Evolutionary conservation across 37 sponge, comb jelly and placozoan species (phyloP).

Genomic region (Halichondria panicea): DNA sequence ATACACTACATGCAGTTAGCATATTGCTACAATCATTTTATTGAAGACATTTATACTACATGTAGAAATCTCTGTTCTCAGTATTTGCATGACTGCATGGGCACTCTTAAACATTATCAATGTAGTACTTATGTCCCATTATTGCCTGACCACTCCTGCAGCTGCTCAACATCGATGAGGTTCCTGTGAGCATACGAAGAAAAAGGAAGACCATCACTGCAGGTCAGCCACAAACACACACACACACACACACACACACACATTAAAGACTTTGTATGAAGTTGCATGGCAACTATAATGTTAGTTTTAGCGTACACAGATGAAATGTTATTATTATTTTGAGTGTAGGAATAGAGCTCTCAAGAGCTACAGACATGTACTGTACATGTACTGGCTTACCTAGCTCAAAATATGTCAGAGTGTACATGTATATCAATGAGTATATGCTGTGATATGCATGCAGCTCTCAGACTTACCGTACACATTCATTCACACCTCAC

Average conservation of each 20-base stretch:
- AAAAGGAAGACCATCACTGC: constrained; percentile 38
- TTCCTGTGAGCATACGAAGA: constrained; percentile 40
- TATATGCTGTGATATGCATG: no score
- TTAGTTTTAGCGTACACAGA: no score
- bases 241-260: not conserved
- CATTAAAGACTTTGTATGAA: not conserved
- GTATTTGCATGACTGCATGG: not conserved
- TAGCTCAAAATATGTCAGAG: no score
- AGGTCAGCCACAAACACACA: no score
- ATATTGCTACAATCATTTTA: no score
- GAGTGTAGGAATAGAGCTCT: no score
- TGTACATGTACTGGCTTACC: no score
- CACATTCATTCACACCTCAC: not conserved
- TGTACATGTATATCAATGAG: no score
- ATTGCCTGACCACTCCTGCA: not conserved
- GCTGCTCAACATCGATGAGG: constrained; percentile 68
- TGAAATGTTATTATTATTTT: no score
- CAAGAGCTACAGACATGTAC: no score
- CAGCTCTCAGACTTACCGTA: not conserved
- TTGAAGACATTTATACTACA: not conserved
- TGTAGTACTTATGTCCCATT: not conserved
- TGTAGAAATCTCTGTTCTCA: not conserved
- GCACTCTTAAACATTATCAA: not conserved
- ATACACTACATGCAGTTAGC: no score
- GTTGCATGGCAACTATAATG: no score